These are phyloP conservation scores for Hetaerina titia DNA, from an alignment of 2,888 invertebrate genomes.

Conservation along the genomic window DNA sequence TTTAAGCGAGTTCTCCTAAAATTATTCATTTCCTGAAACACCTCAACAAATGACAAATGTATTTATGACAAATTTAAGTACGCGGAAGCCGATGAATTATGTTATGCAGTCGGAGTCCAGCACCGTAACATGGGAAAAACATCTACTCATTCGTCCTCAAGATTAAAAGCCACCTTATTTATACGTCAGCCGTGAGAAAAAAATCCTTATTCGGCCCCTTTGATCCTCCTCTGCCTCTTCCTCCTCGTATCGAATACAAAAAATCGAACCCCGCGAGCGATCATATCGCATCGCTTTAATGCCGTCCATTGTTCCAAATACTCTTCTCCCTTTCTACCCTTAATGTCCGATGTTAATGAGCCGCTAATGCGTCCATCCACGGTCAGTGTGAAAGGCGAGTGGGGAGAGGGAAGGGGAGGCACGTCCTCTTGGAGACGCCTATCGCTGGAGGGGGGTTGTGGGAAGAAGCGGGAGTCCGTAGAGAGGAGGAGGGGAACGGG, in stretches of 20 bases:
- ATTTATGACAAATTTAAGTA: not conserved
- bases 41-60: not conserved
- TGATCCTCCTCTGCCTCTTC: constrained; percentile 19
- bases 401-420: not conserved
- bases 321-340: not conserved
- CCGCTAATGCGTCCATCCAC: constrained; percentile 47
- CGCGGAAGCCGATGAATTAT: not conserved
- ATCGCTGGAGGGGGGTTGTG: not conserved
- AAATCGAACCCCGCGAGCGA: constrained; percentile 39
- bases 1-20: not conserved
- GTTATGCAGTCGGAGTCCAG: not conserved
- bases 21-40: not conserved
- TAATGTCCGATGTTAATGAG: constrained; percentile 65
- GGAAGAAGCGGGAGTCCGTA: not conserved
- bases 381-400: not conserved
- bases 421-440: not conserved
- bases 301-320: constrained; percentile 36
- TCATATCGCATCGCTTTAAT: constrained; percentile 41
- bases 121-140: not conserved
- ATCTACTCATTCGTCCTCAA: not conserved
- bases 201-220: constrained; percentile 45
- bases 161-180: not conserved
- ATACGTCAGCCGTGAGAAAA: not conserved
- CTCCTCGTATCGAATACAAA: constrained; percentile 37
- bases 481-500: not conserved